These are phyloP conservation scores for Cyprinodon brontotheroides DNA, from an alignment of 2,113 vertebrate genomes.

Conservation along the genomic window DNA sequence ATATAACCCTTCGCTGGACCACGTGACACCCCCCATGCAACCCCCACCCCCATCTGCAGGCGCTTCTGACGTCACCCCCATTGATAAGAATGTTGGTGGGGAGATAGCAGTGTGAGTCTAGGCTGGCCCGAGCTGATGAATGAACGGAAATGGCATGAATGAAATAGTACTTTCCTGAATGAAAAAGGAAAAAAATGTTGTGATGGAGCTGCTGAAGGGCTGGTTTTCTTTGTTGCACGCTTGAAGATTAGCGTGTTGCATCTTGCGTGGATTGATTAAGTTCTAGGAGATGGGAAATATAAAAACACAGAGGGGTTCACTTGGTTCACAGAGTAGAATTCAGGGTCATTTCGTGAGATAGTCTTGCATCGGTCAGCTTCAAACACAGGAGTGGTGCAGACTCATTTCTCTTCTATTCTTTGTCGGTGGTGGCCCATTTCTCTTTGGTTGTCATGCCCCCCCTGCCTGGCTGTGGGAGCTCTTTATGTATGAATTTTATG, in stretches of 20 bases:
- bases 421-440: conserved; percentile 55
- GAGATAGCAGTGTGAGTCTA: conserved; percentile 80
- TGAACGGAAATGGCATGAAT: conserved; percentile 86
- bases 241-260: conserved; percentile 54
- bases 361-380: conserved; percentile 38
- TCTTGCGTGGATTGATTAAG: conserved; percentile 43
- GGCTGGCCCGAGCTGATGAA: conserved; percentile 83
- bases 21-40: conserved; percentile 69
- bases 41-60: conserved; percentile 64
- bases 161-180: conserved; percentile 83
- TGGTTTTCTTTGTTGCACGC: conserved; percentile 59
- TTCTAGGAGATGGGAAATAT: conserved; percentile 15
- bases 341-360: conserved; percentile 57
- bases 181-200: conserved; percentile 74
- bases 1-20: conserved; percentile 76
- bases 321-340: conserved; percentile 47
- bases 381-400: conserved; percentile 42
- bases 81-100: conserved; percentile 86
- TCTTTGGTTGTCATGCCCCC: conserved; percentile 30
- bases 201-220: conserved; percentile 56
- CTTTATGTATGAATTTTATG: neutral
- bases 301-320: conserved; percentile 33
- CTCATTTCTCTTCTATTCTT: conserved; percentile 23
- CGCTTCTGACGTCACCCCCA: conserved; percentile 83
- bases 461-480: neutral